Evolutionary conservation across 2,113 vertebrate species (phyloP), one percentile per base, ranked within the genome.

Genomic region (Podarcis muralis): DNA sequence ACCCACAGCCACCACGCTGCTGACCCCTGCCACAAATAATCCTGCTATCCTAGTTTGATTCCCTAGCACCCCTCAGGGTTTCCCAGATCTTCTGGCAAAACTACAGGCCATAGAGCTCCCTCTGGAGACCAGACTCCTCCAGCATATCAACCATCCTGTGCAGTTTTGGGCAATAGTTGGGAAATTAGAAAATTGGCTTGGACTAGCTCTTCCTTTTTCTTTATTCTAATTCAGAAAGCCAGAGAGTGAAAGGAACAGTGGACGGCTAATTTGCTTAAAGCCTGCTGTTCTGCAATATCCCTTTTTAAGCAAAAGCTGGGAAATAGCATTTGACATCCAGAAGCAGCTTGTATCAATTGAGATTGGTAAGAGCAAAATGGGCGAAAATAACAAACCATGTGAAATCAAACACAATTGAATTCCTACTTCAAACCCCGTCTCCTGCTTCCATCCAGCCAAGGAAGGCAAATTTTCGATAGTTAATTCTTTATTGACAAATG

Each of bases 321-420:
- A 32, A 77, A 91, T 9, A 2, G 0, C 12, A 65, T 15, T 72
- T 81, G 37, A 65, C 84, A 86, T 86, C 59, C 74, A 11, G 7
- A 86, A 90, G 65, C 79, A 75, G 22, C 84, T 91, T 78, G 57
- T 91, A 84, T 74, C 76, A 91, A 84, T 18, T n/a, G 4, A 92
- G 37, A 5, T 69, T 86, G 87, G 48, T 68, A 86, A 81, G 5
- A 25, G 74, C 0, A 25, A 86, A 91, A 88, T 27, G 59, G 81
- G 13, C 68, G 84, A 72, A 3, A 48, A 35, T n/a, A 81, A 53
- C 83, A 20, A 79, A 57, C 83, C 68, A 53, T 0, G 86, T 0
- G 3, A 83, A 68, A 91, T 86, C 32, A 81, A 91, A 74, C 37
- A 23, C 40, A 59, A 80, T 78, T 5, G 78, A 86, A 59, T 69